These are phyloP conservation scores for Nycticryphes semicollaris DNA, from an alignment of 2,113 vertebrate species.

Conservation along the genomic window DNA sequence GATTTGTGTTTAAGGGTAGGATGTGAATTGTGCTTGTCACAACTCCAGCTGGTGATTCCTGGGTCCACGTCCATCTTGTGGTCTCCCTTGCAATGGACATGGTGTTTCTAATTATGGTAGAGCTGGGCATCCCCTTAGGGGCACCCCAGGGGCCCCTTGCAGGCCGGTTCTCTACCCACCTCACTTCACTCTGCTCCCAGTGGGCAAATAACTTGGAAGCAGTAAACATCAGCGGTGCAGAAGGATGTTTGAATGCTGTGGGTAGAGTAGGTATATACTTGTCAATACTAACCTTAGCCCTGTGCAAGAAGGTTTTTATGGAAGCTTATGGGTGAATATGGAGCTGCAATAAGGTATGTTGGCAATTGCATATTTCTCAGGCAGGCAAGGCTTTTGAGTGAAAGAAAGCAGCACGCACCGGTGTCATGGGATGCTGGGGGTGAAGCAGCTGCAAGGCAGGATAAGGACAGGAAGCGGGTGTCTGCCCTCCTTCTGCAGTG, in stretches of 20 bases:
- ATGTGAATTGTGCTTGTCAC: background rate
- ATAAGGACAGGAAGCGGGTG: background rate
- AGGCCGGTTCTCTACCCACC: background rate
- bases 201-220: background rate
- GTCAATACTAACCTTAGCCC: background rate
- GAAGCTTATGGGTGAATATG: background rate
- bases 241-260: background rate
- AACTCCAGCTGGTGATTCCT: background rate
- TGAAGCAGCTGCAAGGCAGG: too few relatives aligned
- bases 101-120: background rate
- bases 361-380: background rate
- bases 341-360: background rate
- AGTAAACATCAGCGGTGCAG: background rate
- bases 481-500: background rate
- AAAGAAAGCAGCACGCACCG: background rate
- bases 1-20: background rate
- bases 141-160: background rate
- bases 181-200: rapidly evolving
- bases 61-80: background rate
- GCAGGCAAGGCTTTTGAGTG: background rate
- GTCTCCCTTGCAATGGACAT: background rate
- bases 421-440: too few relatives aligned
- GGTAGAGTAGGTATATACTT: background rate
- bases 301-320: background rate
- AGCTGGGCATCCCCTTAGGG: too few relatives aligned